Percentiles rank a stretch among this genome's conserved stretches.
Conservation (phyloP, 2,888 invertebrate species). For the Heteromurus nitidus region DNA sequence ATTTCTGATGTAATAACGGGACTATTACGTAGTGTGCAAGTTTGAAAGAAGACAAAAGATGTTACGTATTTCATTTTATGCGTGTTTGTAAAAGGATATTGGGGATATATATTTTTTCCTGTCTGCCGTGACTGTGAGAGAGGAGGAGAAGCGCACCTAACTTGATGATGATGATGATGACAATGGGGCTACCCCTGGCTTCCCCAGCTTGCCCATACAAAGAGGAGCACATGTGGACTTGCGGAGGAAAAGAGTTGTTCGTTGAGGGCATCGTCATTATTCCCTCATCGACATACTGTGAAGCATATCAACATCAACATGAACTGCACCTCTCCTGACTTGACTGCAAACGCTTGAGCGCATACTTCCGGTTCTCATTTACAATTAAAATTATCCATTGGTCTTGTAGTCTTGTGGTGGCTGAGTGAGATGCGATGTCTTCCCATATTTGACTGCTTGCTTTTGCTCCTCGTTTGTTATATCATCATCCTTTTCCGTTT, state of each 20-base stretch:
- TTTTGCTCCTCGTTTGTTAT: conserved; percentile 28
- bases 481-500: conserved; percentile 19
- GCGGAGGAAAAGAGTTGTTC: conserved; percentile 11
- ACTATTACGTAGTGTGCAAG: no score
- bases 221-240: conserved; percentile 10
- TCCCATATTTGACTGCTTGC: not conserved
- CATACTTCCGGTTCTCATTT: conserved; percentile 56
- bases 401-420: conserved; percentile 10
- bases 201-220: conserved; percentile 6
- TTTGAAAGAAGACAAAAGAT: conserved; percentile 16
- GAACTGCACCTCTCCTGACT: conserved; percentile 6
- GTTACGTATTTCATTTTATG: no score
- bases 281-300: conserved; percentile 5
- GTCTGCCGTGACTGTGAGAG: no score
- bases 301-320: conserved; percentile 18
- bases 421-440: not conserved
- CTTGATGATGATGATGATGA: conserved; percentile 38
- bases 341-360: not conserved
- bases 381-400: conserved; percentile 58
- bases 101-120: conserved; percentile 41
- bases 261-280: conserved; percentile 39
- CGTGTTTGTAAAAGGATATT: not conserved
- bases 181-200: conserved; percentile 42
- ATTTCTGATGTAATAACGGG: no score
- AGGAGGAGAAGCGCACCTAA: conserved; percentile 33